These are phyloP conservation scores for Passerina amoena DNA, from an alignment of 2,113 vertebrate species.

Conservation along the genomic window DNA sequence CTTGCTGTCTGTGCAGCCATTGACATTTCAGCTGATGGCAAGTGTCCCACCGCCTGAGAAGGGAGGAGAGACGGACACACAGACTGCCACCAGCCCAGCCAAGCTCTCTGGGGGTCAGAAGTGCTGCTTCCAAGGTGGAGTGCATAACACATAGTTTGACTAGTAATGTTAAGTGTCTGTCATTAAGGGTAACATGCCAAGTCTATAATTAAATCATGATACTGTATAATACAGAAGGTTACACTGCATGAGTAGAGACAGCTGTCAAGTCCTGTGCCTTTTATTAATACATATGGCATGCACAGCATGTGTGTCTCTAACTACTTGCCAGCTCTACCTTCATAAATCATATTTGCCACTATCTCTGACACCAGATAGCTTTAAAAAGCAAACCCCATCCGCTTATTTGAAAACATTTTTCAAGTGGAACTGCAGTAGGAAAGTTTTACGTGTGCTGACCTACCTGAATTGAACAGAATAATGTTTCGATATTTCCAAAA, in stretches of 20 bases:
- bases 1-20: not conserved
- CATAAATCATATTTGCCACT: slow-evolving; percentile 42
- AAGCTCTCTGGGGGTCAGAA: slow-evolving; percentile 37
- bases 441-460: not conserved
- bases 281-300: slow-evolving; percentile 63
- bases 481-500: not conserved
- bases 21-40: not conserved
- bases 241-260: slow-evolving; percentile 49
- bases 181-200: slow-evolving; percentile 55
- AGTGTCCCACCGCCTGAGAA: not conserved
- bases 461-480: not conserved
- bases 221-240: slow-evolving; percentile 67
- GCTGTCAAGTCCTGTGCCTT: slow-evolving; percentile 62
- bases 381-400: slow-evolving; percentile 14
- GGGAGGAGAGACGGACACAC: not conserved
- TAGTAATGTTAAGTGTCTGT: slow-evolving; percentile 62
- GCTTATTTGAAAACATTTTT: not conserved
- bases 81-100: not conserved
- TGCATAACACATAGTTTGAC: slow-evolving; percentile 39
- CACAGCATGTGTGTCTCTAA: slow-evolving; percentile 52
- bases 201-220: slow-evolving; percentile 71
- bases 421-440: not conserved
- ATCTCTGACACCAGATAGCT: not conserved
- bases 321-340: slow-evolving; percentile 35
- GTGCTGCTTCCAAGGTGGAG: slow-evolving; percentile 58